phyloP scores from a whole-genome alignment of 37 sponge, comb jelly and placozoan species.

The Hormiphora californensis region DNA sequence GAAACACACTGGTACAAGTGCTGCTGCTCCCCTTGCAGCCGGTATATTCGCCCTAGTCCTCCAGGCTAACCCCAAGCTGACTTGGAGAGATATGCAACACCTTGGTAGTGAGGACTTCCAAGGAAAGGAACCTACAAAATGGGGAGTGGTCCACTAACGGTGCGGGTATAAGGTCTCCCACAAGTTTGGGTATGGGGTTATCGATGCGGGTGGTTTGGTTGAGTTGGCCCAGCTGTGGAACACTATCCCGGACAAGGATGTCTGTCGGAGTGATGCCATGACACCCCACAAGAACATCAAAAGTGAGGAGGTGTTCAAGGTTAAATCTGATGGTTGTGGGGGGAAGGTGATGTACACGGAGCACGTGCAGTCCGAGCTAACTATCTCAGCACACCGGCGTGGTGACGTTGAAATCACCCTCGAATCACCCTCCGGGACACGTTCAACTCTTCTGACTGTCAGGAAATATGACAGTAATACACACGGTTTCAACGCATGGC shows the following conservation, averaged over 20 bases:
- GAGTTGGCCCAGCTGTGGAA: conserved; percentile 85
- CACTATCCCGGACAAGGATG: conserved; percentile 64
- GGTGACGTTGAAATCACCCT: conserved; percentile 63
- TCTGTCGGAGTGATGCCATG: conserved; percentile 28
- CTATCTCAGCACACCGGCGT: conserved; percentile 53
- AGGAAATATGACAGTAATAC: conserved; percentile 61
- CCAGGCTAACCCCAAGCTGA: conserved; percentile 8
- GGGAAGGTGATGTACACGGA: not conserved
- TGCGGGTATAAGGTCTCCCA: conserved; percentile 71
- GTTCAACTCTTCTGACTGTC: conserved; percentile 63
- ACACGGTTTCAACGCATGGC: conserved; percentile 72
- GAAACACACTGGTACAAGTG: conserved; percentile 41
- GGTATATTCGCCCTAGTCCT: conserved; percentile 51
- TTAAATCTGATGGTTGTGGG: not conserved
- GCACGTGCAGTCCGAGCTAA: conserved; percentile 15
- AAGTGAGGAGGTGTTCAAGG: not conserved
- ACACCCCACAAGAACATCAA: not conserved
- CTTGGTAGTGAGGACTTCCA: conserved; percentile 55
- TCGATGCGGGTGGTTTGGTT: conserved; percentile 76
- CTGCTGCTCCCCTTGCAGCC: conserved; percentile 38
- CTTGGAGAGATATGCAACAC: conserved; percentile 58
- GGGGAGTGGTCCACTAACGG: conserved; percentile 77
- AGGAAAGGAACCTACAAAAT: conserved; percentile 10
- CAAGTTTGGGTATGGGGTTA: conserved; percentile 87
- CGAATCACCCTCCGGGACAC: conserved; percentile 72